phyloP scores from a whole-genome alignment of 2,113 vertebrate species.

The Progne subis region DNA sequence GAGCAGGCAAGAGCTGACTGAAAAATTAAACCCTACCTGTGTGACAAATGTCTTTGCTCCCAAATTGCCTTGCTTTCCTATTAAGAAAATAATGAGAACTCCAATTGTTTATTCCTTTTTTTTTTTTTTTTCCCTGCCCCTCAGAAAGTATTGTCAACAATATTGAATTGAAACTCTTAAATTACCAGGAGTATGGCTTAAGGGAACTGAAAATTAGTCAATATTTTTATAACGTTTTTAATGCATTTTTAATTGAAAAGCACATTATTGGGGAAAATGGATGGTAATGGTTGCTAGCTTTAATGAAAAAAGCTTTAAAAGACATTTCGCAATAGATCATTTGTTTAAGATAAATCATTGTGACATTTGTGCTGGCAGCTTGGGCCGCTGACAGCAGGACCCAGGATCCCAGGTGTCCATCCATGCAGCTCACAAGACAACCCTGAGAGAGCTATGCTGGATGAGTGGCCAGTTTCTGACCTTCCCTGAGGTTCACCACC shows the following conservation, averaged over 20 bases:
- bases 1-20: not conserved
- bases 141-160: not conserved
- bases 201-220: conserved; percentile 47
- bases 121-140: not conserved
- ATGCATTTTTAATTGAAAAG: conserved; percentile 61
- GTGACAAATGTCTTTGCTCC: conserved; percentile 34
- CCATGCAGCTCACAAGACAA: not conserved
- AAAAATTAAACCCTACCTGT: conserved; percentile 46
- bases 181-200: conserved; percentile 31
- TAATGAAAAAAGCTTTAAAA: conserved; percentile 40
- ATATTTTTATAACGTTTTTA: conserved; percentile 45
- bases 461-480: not conserved
- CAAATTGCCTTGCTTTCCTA: conserved; percentile 32
- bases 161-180: conserved; percentile 29
- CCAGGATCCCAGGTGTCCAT: not conserved
- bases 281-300: conserved; percentile 13
- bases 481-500: not conserved
- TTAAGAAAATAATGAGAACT: conserved; percentile 53
- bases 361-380: not conserved
- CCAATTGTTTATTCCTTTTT: not conserved
- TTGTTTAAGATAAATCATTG: not conserved
- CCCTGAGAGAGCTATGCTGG: not conserved
- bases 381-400: not conserved
- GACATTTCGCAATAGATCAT: not conserved
- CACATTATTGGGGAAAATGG: conserved; percentile 39